Base-by-base conservation (phyloP, 2,113 vertebrate genomes). In the Procavia capensis region DNA sequence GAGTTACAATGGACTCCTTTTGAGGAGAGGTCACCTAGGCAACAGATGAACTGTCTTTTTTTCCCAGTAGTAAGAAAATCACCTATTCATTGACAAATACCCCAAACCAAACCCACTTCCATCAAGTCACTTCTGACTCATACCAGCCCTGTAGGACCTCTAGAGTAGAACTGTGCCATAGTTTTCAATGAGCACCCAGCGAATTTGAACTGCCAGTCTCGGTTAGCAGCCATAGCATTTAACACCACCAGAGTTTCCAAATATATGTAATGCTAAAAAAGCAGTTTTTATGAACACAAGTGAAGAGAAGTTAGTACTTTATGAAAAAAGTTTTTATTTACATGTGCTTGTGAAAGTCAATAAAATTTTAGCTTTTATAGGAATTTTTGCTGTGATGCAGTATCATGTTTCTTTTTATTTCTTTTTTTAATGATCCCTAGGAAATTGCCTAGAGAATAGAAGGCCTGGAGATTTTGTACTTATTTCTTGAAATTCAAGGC, bases 191-290 rank as follows among this genome's bases (percentile, higher is more conserved):
- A n/a, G n/a, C n/a, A n/a, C n/a, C n/a, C n/a, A n/a, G n/a, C n/a
- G n/a, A n/a, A n/a, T n/a, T n/a, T n/a, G n/a, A n/a, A n/a, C n/a
- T n/a, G n/a, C n/a, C n/a, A n/a, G n/a, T n/a, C n/a, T n/a, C n/a
- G n/a, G n/a, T n/a, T n/a, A n/a, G n/a, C n/a, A n/a, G n/a, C n/a
- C n/a, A n/a, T n/a, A n/a, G n/a, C n/a, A n/a, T n/a, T n/a, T n/a
- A n/a, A n/a, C n/a, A n/a, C n/a, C n/a, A n/a, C n/a, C n/a, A n/a
- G n/a, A n/a, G n/a, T n/a, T n/a, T n/a, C n/a, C n/a, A n/a, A n/a
- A 63, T 76, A 74, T 50, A 93, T n/a, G 39, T 80, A 72, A 94
- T 57, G 27, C 92, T 97, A 94, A 94, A 88, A 97, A 98, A 97
- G 92, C 63, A 97, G 91, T 88, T 39, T 80, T 66, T 27, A 94